A percentile compares a stretch with the other conserved stretches of the same genome.
These are phyloP conservation scores for Pygmarrhopalites habei DNA, from an alignment of 1,140 invertebrate genomes.

Conservation along the genomic window DNA sequence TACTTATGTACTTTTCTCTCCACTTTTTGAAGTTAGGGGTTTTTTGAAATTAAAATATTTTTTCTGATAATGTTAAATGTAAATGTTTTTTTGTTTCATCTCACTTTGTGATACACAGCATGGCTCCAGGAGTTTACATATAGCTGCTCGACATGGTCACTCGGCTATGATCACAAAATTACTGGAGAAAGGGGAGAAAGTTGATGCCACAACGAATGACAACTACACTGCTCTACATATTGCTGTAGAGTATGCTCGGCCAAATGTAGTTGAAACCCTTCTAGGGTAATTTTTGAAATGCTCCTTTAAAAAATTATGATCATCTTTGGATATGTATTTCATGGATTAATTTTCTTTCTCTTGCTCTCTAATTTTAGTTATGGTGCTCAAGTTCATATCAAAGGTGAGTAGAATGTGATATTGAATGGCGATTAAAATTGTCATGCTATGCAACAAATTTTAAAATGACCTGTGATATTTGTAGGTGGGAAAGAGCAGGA, in stretches of 20 bases:
- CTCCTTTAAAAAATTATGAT: too few species aligned
- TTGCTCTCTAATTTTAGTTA: too few species aligned
- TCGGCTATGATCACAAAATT: slow-evolving; percentile 95
- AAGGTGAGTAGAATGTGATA: slow-evolving; percentile 53
- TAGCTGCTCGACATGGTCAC: slow-evolving; percentile 84
- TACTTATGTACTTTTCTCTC: too few species aligned
- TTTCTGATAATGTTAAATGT: too few species aligned
- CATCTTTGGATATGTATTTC: too few species aligned
- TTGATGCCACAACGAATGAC: slow-evolving; percentile 90
- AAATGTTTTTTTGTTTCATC: too few species aligned
- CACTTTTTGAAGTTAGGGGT: too few species aligned
- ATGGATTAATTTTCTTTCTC: too few species aligned
- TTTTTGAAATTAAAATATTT: too few species aligned
- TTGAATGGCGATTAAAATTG: too few species aligned
- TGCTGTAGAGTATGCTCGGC: slow-evolving; percentile 93
- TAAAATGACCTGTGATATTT: background rate
- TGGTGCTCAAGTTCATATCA: slow-evolving; percentile 92
- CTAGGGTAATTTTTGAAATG: too few species aligned
- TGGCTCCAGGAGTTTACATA: slow-evolving; percentile 84
- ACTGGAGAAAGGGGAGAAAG: slow-evolving; percentile 89
- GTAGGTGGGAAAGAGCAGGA: slow-evolving; percentile 70
- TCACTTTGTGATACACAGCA: slow-evolving; percentile 51
- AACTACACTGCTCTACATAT: slow-evolving; percentile 98
- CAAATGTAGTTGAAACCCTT: slow-evolving; percentile 90
- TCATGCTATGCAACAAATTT: background rate